These are phyloP conservation scores for Conopomorpha cramerella DNA, from an alignment of 1,140 invertebrate species.

Conservation along the genomic window DNA sequence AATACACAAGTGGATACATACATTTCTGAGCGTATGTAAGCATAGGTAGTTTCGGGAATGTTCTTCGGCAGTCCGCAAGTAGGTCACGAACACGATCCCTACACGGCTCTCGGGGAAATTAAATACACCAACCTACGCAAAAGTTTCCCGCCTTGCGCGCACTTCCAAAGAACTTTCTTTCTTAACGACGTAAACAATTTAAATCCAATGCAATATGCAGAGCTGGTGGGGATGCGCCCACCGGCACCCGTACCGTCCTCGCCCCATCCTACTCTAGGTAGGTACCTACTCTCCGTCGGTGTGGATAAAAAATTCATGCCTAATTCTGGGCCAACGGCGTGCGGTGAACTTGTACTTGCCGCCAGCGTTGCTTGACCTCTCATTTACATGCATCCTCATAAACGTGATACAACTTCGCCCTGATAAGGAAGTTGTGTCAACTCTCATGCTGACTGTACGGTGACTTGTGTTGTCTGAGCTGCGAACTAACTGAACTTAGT, in stretches of 20 bases:
- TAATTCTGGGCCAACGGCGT: constrained; percentile 14
- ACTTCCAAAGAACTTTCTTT: constrained; percentile 38
- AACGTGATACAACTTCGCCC: no score
- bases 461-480: no score
- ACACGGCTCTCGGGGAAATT: constrained; percentile 19
- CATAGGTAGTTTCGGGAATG: no score
- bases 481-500: no score
- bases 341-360: constrained; percentile 11
- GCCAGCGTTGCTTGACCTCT: no score
- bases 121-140: constrained; percentile 19
- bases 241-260: constrained; percentile 15
- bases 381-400: no score
- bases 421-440: no score
- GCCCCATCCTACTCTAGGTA: no score
- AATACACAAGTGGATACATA: no score
- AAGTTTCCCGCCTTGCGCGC: constrained; percentile 21
- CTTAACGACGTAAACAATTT: constrained; percentile 59
- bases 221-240: constrained; percentile 14
- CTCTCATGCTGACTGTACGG: no score
- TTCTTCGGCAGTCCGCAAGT: constrained; percentile 2
- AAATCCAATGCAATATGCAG: constrained; percentile 57
- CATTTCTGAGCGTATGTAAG: no score
- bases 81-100: constrained; percentile 8
- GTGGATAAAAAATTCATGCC: constrained; percentile 41
- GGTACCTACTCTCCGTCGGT: constrained; percentile 21